Evolutionary conservation across 23 tunicate species (phyloP), one percentile per base, ranked within the genome.

Genomic region (Aplidium turbinatum): DNA sequence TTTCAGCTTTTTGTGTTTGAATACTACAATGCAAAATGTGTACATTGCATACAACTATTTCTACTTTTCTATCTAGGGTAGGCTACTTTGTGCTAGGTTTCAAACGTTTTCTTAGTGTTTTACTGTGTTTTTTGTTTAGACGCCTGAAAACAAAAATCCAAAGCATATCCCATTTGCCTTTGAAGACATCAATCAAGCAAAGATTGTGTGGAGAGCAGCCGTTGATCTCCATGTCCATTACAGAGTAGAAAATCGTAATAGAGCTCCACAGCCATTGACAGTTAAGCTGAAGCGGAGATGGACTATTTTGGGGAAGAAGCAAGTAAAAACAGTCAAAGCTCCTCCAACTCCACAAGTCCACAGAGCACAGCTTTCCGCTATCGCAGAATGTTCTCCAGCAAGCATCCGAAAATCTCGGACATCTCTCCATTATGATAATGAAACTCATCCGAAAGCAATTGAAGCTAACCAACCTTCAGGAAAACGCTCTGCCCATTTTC

Each of bases 221-320:
- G 57, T 88, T 35, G 87, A 88, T 42, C 47, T 75, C 40, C 96
- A 88, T 83, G 75, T 81, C 50, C 72, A 65, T 36, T 81, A 31
- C 68, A 35, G 83, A 4, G 75, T 78, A n/a, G 83, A 68, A 25
- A 72, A 83, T 26, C 57, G 67, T 47, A 68, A 11, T 35, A 50
- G 38, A 62, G 20, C 1, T 11, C 48, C 82, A 19, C 67, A 74
- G 19, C 16, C 21, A 20, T 60, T 63, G 1, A 62, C 47, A 27
- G 42, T 63, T 30, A 77, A 77, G 82, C 46, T 74, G 1, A 53
- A 57, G 21, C 52, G 79, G 33, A 57, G 55, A 57, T 74, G 63
- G 47, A n/a, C 79, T 25, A 27, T 74, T 34, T 1, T 36, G 6
- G 79, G 79, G 36, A 47, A 35, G 23, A 52, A 74, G 35, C 32